A percentile compares a stretch with the other conserved stretches of the same genome.
phyloP scores from a whole-genome alignment of 2,113 vertebrate genomes.

The Entelurus aequoreus region DNA sequence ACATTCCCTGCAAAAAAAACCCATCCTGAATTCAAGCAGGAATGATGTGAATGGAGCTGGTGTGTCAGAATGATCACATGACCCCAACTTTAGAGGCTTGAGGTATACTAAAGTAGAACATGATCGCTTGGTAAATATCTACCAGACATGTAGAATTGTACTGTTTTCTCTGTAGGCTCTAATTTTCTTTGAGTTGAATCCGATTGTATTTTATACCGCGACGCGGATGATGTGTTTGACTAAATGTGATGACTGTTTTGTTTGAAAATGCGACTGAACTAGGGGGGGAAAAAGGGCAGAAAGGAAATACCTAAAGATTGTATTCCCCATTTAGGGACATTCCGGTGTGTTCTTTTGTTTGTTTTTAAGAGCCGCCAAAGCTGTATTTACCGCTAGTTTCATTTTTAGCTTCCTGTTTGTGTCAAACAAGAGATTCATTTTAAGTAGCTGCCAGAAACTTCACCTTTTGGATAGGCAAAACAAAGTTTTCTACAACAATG shows the following conservation, averaged over 20 bases:
- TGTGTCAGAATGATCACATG: slow-evolving; percentile 23
- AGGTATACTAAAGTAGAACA: too few species aligned
- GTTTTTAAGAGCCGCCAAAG: slow-evolving; percentile 5
- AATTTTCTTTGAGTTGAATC: slow-evolving; percentile 50
- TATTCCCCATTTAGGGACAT: slow-evolving; percentile 47
- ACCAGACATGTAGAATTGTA: slow-evolving; percentile 40
- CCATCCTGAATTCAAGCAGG: neutral
- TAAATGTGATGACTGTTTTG: slow-evolving; percentile 46
- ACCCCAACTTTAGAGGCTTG: slow-evolving; percentile 37
- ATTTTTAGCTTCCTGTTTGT: slow-evolving; percentile 10
- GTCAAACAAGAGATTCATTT: slow-evolving; percentile 4
- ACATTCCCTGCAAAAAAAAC: neutral
- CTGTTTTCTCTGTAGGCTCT: slow-evolving; percentile 35
- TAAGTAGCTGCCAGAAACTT: slow-evolving; percentile 12
- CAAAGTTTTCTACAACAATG: slow-evolving; percentile 28
- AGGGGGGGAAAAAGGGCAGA: too few species aligned
- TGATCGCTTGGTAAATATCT: slow-evolving; percentile 2
- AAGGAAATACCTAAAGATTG: slow-evolving; percentile 33
- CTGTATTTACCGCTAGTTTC: slow-evolving; percentile 2
- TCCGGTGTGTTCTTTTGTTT: slow-evolving; percentile 44
- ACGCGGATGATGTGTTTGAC: slow-evolving; percentile 30
- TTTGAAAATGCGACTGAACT: slow-evolving; percentile 36
- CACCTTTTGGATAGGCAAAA: slow-evolving; percentile 19
- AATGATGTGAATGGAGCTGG: slow-evolving; percentile 6
- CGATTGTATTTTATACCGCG: slow-evolving; percentile 69